These are phyloP conservation scores for Xylota sylvarum DNA, from an alignment of 2,888 invertebrate genomes.

Conservation along the genomic window DNA sequence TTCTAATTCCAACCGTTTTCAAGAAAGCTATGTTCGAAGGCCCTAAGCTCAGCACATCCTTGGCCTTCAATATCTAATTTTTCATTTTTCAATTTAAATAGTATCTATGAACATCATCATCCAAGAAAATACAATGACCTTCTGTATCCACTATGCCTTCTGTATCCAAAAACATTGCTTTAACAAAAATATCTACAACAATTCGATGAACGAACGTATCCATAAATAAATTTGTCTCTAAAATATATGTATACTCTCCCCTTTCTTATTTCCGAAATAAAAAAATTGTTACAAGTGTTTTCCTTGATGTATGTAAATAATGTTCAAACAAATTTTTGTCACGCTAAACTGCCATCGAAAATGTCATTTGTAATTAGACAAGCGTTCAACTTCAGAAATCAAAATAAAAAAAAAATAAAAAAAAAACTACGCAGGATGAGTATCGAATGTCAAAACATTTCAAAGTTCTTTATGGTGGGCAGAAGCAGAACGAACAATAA, in stretches of 20 bases:
- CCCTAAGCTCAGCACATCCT: no score
- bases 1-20: no score
- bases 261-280: neutral
- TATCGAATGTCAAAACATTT: conserved; percentile 32
- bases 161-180: no score
- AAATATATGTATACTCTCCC: neutral
- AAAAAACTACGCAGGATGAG: conserved; percentile 12
- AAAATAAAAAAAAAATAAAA: neutral
- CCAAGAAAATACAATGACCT: no score
- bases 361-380: conserved; percentile 37
- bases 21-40: no score
- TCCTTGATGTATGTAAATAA: neutral
- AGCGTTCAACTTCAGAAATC: neutral
- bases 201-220: neutral
- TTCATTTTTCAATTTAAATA: no score
- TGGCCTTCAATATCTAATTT: no score
- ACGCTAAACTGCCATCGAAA: conserved; percentile 31
- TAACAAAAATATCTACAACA: neutral
- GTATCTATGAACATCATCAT: no score
- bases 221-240: conserved; percentile 6
- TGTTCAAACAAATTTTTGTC: conserved; percentile 38
- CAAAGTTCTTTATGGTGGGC: conserved; percentile 2
- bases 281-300: conserved; percentile 8
- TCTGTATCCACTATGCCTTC: no score
- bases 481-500: neutral